Percentiles rank a stretch among this genome's conserved stretches.
Conservation (phyloP, 2,888 invertebrate genomes). For the Andrena bicolor region DNA sequence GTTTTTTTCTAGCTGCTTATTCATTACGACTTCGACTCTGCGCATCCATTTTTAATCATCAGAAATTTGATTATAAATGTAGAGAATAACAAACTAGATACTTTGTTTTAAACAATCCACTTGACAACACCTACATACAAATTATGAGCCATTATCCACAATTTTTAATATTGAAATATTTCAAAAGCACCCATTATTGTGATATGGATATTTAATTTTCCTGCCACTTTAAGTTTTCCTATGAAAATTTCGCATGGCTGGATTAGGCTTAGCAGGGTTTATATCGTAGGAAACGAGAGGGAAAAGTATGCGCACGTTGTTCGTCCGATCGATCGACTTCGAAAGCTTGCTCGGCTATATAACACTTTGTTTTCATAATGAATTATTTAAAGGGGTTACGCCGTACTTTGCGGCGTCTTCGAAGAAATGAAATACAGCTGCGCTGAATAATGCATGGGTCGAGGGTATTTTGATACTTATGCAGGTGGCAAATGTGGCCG, state of each 20-base stretch:
- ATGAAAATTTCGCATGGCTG: background rate
- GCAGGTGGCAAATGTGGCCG: background rate
- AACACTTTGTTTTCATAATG: conserved; percentile 61
- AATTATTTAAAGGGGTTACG: conserved; percentile 65
- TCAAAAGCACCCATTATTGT: too few relatives aligned
- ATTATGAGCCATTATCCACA: too few relatives aligned
- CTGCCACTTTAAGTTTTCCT: too few relatives aligned
- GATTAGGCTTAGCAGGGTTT: background rate
- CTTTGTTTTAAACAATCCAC: too few relatives aligned
- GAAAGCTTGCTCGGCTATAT: background rate
- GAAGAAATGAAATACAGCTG: conserved; percentile 57
- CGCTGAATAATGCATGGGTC: conserved; percentile 63
- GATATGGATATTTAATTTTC: too few relatives aligned
- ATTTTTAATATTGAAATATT: too few relatives aligned
- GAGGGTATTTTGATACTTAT: conserved; percentile 49
- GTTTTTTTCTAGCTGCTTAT: too few relatives aligned
- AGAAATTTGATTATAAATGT: too few relatives aligned
- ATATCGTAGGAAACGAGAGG: background rate
- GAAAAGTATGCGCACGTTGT: background rate
- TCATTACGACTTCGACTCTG: too few relatives aligned
- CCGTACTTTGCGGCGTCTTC: conserved; percentile 45
- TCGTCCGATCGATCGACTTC: conserved; percentile 47
- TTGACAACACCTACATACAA: too few relatives aligned
- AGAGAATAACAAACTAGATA: too few relatives aligned
- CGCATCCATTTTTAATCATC: too few relatives aligned